A percentile compares a stretch with the other conserved stretches of the same genome.
Conservation (phyloP, 1,140 invertebrate genomes). For the Augochlora pura region DNA sequence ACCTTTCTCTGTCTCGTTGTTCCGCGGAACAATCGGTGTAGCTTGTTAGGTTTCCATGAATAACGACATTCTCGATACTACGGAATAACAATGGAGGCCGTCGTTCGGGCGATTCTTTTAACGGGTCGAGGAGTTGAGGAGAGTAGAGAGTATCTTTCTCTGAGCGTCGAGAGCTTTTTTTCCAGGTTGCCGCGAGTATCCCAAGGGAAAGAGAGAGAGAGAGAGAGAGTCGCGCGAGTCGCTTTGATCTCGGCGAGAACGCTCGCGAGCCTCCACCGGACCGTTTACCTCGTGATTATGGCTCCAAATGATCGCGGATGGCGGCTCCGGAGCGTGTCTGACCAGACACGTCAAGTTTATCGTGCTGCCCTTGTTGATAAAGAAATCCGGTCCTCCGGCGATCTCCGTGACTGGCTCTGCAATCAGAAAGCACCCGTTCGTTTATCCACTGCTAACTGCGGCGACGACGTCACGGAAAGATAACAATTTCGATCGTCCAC, state of each 20-base stretch:
- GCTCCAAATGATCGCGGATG: conserved; percentile 88
- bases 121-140: too few relatives aligned
- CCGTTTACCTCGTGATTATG: conserved; percentile 87
- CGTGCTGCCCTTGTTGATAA: conserved; percentile 92
- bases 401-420: conserved; percentile 92
- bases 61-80: conserved; percentile 19
- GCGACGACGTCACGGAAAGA: too few relatives aligned
- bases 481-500: too few relatives aligned
- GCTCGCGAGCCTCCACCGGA: neutral
- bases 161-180: neutral
- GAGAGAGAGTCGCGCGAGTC: neutral
- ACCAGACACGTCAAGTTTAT: conserved; percentile 94
- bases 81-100: neutral
- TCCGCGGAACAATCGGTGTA: neutral
- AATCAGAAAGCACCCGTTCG: conserved; percentile 65
- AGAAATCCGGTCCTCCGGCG: conserved; percentile 89
- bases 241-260: neutral
- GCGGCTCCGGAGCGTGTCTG: conserved; percentile 89
- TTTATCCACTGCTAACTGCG: neutral
- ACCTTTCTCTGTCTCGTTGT: neutral
- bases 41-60: conserved; percentile 22
- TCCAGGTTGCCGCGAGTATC: neutral
- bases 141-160: neutral
- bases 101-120: neutral
- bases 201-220: too few relatives aligned